A percentile compares a stretch with the other conserved stretches of the same genome.
These are phyloP conservation scores for Parauchenoglanis ngamensis DNA, from an alignment of 2,797 vertebrate species.

Conservation along the genomic window DNA sequence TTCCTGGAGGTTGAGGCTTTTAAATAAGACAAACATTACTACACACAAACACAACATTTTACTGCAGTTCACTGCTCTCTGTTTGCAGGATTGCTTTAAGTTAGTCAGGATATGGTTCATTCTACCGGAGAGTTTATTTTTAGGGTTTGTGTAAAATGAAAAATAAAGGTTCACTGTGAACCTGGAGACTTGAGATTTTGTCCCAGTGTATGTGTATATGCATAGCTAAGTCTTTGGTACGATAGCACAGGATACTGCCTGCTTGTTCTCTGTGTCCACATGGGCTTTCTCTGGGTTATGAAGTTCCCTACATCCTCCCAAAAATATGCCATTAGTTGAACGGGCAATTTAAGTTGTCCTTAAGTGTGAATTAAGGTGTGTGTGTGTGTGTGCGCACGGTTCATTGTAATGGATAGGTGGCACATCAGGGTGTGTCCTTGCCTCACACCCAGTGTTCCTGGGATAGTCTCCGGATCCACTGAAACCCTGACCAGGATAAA, in stretches of 20 bases:
- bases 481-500: constrained; percentile 5
- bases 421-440: background rate
- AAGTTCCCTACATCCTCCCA: background rate
- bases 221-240: background rate
- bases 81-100: constrained; percentile 15
- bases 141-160: background rate
- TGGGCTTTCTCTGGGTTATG: background rate
- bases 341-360: background rate
- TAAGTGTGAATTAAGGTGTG: background rate
- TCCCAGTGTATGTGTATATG: background rate
- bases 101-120: background rate
- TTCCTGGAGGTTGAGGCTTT: background rate
- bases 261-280: background rate
- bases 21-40: background rate
- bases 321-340: background rate
- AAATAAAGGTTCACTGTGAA: background rate
- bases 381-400: background rate
- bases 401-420: background rate
- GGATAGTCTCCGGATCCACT: background rate
- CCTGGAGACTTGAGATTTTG: background rate
- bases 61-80: background rate
- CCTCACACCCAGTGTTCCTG: background rate
- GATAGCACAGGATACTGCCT: background rate
- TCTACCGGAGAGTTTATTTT: background rate
- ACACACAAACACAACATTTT: constrained; percentile 25